Percentiles rank a stretch among this genome's conserved stretches.
Conservation (phyloP, 2,113 vertebrate genomes). For the Okapia johnstoni region DNA sequence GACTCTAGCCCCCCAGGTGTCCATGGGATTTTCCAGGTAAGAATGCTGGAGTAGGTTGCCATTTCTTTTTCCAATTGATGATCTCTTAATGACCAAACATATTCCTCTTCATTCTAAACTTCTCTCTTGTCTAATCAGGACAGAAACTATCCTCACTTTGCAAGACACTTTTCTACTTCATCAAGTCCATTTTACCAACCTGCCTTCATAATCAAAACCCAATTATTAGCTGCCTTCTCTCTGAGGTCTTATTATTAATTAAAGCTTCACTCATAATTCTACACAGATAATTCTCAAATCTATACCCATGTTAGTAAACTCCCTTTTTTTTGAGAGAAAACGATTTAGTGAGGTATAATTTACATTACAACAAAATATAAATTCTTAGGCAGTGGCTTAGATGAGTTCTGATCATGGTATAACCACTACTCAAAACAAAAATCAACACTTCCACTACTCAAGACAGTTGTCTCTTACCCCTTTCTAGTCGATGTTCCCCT, state of each 20-base stretch:
- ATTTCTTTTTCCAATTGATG: neutral
- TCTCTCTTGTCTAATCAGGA: neutral
- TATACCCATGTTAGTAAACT: neutral
- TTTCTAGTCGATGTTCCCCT: neutral
- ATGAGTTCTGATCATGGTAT: neutral
- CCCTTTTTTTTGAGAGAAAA: neutral
- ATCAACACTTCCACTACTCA: neutral
- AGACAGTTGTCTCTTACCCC: neutral
- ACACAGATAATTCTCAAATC: neutral
- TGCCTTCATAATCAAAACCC: neutral
- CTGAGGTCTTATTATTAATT: neutral
- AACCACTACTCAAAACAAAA: neutral
- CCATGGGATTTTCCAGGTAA: neutral
- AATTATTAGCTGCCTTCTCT: neutral
- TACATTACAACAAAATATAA: neutral
- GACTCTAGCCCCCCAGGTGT: neutral
- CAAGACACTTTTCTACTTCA: neutral
- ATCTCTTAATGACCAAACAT: neutral
- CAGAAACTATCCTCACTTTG: neutral
- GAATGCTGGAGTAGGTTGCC: neutral
- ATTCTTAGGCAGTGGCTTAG: neutral
- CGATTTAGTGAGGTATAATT: neutral
- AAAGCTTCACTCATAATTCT: conserved; percentile 14
- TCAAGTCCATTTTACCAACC: neutral
- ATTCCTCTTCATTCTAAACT: neutral